Base-by-base conservation (phyloP, 2,113 vertebrate species). In the Orthochromis malagaraziensis region DNA sequence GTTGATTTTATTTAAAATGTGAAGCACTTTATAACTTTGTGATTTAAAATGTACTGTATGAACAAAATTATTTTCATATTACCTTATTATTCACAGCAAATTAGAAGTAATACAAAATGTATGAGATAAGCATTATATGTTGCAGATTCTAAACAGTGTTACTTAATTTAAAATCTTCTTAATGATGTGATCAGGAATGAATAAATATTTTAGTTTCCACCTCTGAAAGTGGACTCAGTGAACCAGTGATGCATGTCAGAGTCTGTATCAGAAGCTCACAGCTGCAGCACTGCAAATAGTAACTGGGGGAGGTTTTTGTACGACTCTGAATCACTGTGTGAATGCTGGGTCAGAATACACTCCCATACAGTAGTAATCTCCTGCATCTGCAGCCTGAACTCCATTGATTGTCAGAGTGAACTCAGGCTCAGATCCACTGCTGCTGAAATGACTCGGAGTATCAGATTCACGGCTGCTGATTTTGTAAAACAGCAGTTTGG, bases 401-500 rank as follows among this genome's bases (percentile, higher is more conserved):
- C 83, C 82, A 51, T 51, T 88, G 87, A 94, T 94, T 29, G 79
- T 95, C 3, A 96, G 65, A 83, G 89, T 93, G 89, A 92, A 96
- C 10, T 84, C 26, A 65, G 92, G 90, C 49, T 75, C 83, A 84
- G 93, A 93, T 16, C 90, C 89, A 86, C 90, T 88, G 63, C 94
- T 92, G 80, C 86, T 93, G 93, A 96, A 91, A 35, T 51, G 81
- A 84, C 35, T 84, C 16, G 14, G 63, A 55, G 63, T 29, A 9
- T 1, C 49, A 73, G 82, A 73, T 73, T n/a, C 1, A 2, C 7
- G n/a, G 0, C 2, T 14, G 63, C 9, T 84, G 82, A 55, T 55
- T 54, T 73, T 0, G 38, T 7, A n/a, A 83, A 83, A 83, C 9
- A 83, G 21, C 58, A 65, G 94, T 85, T 47, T 47, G 13, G 13